A percentile compares a stretch with the other conserved stretches of the same genome.
Conservation (phyloP, 2,888 invertebrate genomes). For the Cryptus viduatorius region DNA sequence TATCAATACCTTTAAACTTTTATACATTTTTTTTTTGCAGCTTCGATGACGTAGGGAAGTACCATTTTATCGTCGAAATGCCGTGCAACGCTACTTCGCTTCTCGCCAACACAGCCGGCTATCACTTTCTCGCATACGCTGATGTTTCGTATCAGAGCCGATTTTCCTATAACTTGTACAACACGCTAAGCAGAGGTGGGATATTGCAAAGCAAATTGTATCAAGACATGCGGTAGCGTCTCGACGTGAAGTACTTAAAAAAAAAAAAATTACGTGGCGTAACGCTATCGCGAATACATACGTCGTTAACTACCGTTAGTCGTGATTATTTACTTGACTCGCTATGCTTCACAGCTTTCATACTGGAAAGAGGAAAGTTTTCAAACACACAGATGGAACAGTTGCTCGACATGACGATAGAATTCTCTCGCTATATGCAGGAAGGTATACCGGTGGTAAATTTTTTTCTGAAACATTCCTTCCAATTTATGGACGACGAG, state of each 20-base stretch:
- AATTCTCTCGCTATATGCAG: constrained; percentile 82
- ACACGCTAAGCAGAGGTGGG: constrained; percentile 78
- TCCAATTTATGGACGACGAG: constrained; percentile 78
- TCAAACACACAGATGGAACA: constrained; percentile 76
- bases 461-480: constrained; percentile 80
- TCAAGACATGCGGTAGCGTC: no score
- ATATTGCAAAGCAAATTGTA: not conserved
- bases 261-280: no score
- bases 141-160: constrained; percentile 80
- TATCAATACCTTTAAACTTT: not conserved
- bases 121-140: constrained; percentile 82
- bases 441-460: constrained; percentile 81
- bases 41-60: constrained; percentile 78
- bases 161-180: constrained; percentile 82
- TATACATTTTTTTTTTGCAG: constrained; percentile 68
- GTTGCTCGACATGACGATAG: constrained; percentile 78
- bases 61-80: constrained; percentile 77
- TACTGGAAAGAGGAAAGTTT: constrained; percentile 78
- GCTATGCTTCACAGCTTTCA: constrained; percentile 75
- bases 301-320: not conserved
- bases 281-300: no score
- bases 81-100: constrained; percentile 82
- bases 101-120: constrained; percentile 79
- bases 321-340: not conserved
- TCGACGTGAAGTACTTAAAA: no score